Evolutionary conservation across 2,888 invertebrate genomes (phyloP).

Genomic region (Plebejus melissa): DNA sequence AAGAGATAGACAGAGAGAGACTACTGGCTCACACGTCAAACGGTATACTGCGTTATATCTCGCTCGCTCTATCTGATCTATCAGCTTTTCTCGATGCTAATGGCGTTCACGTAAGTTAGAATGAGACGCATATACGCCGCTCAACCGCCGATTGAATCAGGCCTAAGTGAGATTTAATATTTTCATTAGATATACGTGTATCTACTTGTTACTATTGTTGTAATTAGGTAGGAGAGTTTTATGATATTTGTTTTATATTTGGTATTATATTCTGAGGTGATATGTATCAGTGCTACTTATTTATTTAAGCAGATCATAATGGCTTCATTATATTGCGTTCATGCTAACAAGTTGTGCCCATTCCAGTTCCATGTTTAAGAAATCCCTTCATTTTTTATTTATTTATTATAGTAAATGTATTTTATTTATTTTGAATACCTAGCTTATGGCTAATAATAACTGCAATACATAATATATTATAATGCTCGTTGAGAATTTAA

Average conservation of each 20-base stretch:
- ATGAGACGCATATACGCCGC: not conserved
- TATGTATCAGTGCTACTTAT: constrained; percentile 50
- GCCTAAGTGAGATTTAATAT: constrained; percentile 72
- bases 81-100: not conserved
- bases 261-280: constrained; percentile 56
- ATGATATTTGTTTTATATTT: constrained; percentile 67
- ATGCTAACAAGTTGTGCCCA: constrained; percentile 24
- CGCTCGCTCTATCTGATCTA: not conserved
- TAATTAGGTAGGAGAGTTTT: constrained; percentile 76
- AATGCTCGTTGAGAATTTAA: not conserved
- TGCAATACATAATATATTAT: not conserved
- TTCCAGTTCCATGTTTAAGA: constrained; percentile 8
- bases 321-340: constrained; percentile 49
- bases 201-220: constrained; percentile 74
- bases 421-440: not conserved
- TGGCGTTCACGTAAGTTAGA: not conserved
- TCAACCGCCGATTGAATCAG: not conserved
- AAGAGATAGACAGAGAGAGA: too few species aligned
- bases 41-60: not conserved
- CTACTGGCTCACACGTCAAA: too few species aligned
- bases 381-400: not conserved
- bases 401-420: not conserved
- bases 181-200: constrained; percentile 60
- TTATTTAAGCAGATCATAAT: constrained; percentile 51
- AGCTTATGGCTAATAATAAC: not conserved